Conservation (phyloP, 2,797 vertebrate species). For the Macroramphosus scolopax region DNA sequence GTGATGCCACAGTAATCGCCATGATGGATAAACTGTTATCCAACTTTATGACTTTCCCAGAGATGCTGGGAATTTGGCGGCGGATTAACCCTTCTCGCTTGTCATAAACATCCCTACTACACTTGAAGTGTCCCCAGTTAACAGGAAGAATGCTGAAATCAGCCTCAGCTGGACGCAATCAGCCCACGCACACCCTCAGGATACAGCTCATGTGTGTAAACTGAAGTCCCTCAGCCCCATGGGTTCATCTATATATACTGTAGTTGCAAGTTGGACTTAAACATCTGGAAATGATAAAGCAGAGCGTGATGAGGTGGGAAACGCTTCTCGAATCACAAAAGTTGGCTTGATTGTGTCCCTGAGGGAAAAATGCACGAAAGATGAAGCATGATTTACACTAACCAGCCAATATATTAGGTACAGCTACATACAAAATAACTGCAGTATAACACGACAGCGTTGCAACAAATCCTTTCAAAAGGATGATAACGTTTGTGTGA, state of each 20-base stretch:
- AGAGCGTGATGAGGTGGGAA: slow-evolving; percentile 64
- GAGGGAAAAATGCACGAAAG: slow-evolving; percentile 22
- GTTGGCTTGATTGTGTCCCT: slow-evolving; percentile 45
- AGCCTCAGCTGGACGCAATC: slow-evolving; percentile 40
- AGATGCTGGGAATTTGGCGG: slow-evolving; percentile 76
- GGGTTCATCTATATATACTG: slow-evolving; percentile 69
- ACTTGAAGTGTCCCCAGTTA: slow-evolving; percentile 68
- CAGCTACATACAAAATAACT: no score
- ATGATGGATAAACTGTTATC: slow-evolving; percentile 47
- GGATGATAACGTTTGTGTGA: no score
- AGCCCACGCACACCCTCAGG: slow-evolving; percentile 56
- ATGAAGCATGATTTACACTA: background rate
- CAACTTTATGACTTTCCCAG: slow-evolving; percentile 59
- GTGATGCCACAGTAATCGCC: slow-evolving; percentile 56
- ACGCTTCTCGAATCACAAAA: slow-evolving; percentile 49
- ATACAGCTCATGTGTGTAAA: slow-evolving; percentile 31
- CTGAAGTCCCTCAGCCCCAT: slow-evolving; percentile 39
- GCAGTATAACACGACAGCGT: no score
- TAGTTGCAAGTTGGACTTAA: slow-evolving; percentile 66
- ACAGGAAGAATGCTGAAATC: slow-evolving; percentile 47
- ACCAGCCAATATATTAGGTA: background rate
- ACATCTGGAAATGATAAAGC: slow-evolving; percentile 78
- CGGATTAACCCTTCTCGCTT: slow-evolving; percentile 66
- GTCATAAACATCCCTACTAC: slow-evolving; percentile 61
- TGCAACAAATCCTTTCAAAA: no score